Evolutionary conservation across 2,797 vertebrate genomes (phyloP), one percentile per base, ranked within the genome.

Genomic region (Threskiornis aethiopicus): DNA sequence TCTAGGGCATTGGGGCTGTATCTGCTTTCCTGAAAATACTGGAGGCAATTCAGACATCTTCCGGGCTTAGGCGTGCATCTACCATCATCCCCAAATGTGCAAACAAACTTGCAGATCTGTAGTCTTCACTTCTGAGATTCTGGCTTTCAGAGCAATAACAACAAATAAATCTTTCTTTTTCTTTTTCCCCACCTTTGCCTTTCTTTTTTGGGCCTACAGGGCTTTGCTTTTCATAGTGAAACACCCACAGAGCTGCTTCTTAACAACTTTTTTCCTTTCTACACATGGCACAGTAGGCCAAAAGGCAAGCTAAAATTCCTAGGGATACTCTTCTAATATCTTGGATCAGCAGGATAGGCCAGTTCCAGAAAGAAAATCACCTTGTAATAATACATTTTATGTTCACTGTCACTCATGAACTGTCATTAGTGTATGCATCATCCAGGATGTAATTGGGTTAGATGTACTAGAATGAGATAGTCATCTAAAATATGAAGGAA

Each of bases 401-500:
- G 41, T 93, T 95, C 91, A 84, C 88, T 97, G 93, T 96, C 94
- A 90, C 90, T 96, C 88, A 73, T 49, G 70, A 89, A 41, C 88
- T 96, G 93, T 89, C 91, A 84, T 96, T 93, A 96, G 55, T 70
- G 18, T 64, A 44, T 93, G 70, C 78, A 92, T 95, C 93, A 94
- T 93, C 78, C 86, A 93, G 86, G 52, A 65, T 89, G 75, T 96
- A 97, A 96, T 97, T 96, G 93, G 64, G 86, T 84, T 95, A 87
- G 71, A 83, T 80, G 86, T 97, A 88, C 85, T 93, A 91, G 84
- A 93, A 93, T 33, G 67, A 94, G 93, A 97, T 96, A 96, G 59
- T 85, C 15, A 96, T 96, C 94, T 96, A 54, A 92, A 89, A 90
- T 95, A 89, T 79, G 86, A 96, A 94, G 91, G 77, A 95, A 95